Evolutionary conservation across 2,113 vertebrate species (phyloP), one percentile per base, ranked within the genome.

Genomic region (Callithrix jacchus): DNA sequence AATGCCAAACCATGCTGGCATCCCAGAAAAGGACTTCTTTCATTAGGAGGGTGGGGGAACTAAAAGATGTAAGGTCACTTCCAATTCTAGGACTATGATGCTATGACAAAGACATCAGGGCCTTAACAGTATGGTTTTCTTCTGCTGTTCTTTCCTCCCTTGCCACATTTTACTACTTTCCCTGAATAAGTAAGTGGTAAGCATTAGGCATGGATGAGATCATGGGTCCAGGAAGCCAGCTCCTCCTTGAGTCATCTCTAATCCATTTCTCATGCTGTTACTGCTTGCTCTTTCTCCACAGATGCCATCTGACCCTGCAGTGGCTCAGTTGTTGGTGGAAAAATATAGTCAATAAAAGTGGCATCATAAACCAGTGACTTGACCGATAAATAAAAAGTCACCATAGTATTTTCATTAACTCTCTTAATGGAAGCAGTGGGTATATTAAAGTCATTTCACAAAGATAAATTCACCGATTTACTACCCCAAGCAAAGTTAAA

Each of bases 161-260:
- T 76, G 45, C 40, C 84, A 86, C 37, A 68, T 58, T 94, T 81
- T 58, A 93, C 74, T 35, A 54, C 52, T 92, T 76, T 77, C 90
- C 93, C 81, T 77, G 68, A 87, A 35, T 81, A 89, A 95, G 45
- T 58, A 30, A 87, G 35, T 25, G n/a, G 66, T 66, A 66, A 93
- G 89, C 58, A 76, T 45, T 37, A 58, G 64, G 77, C 71, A 14
- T 16, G 27, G 52, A 82, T 97, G 97, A 97, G 89, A 97, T 96
- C 96, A 89, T 37, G 86, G 82, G 89, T 88, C 83, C 74, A 64
- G 93, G 92, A 82, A 97, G 93, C 89, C 95, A 93, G 93, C 35
- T 64, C 92, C 54, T 49, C 70, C 68, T 49, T 87, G 91, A 97
- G 71, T 97, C 95, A 96, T 71, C 79, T 94, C 83, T 85, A 45